Evolutionary conservation across 2,888 invertebrate genomes (phyloP), one percentile per base, ranked within the genome.

Genomic region (Napeogenes inachia): DNA sequence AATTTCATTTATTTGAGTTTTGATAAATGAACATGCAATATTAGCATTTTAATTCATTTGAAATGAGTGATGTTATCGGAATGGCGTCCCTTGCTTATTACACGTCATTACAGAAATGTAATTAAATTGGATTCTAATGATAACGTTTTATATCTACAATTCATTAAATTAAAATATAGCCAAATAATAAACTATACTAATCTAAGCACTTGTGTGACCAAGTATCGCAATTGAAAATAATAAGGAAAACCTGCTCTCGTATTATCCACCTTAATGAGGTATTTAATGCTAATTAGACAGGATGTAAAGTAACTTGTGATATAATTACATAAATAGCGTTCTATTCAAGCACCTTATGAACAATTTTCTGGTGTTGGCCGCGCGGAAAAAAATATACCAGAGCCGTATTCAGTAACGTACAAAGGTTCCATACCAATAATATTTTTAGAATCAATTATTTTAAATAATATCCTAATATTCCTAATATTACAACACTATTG

Each of bases 221-320:
- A 21, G 21, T 21, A 21, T 21, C 21, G 21, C 21, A 21, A 10
- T 42, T 10, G 42, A 10, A 42, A 10, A 73, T 75, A 79, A 81
- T 78, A 80, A 86, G 87, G 87, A 87, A 87, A 87, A 85, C 77
- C 71, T 72, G 35, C 35, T 35, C 73, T 68, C 71, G 68, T 75
- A 82, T 87, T 83, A 87, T 84, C 81, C 80, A 75, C 73, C 73
- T 75, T 87, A 89, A 89, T 89, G 77, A 87, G 84, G 73, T 87
- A 82, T 83, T 85, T 87, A 84, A 87, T 86, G 84, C 77, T 88
- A 85, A 89, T 88, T 83, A 68, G 75, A 74, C 85, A 85, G 88
- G 88, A 88, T 84, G 85, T 81, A 78, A 74, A 75, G 76, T 76
- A 77, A 76, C 76, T 75, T 73, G 21, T 21, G 80, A 82, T 84